phyloP scores from a whole-genome alignment of 2,888 invertebrate species.

The Drosophila bunnanda region DNA sequence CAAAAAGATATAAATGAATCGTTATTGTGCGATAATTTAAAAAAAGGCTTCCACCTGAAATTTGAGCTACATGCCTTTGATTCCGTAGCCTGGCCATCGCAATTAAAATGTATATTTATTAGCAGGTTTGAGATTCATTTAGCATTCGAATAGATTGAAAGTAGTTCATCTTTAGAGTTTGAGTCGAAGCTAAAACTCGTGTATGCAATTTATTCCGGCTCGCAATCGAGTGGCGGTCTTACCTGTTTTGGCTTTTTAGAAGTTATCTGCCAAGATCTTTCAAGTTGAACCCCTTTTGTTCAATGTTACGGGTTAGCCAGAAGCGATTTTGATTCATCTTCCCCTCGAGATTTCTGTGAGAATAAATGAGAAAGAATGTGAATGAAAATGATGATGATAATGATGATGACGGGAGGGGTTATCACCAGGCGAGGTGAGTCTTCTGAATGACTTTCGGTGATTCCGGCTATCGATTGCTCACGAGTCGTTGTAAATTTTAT shows the following conservation, averaged over 20 bases:
- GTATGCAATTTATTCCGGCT: constrained; percentile 42
- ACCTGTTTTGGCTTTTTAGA: constrained; percentile 40
- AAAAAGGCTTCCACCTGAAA: background rate
- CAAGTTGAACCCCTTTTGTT: constrained; percentile 46
- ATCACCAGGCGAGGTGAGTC: constrained; percentile 50
- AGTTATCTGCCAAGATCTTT: constrained; percentile 32
- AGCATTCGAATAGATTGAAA: constrained; percentile 30
- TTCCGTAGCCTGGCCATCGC: constrained; percentile 6
- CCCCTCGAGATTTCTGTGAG: constrained; percentile 24
- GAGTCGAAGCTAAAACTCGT: constrained; percentile 16
- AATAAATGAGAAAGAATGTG: constrained; percentile 31
- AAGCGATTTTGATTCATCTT: constrained; percentile 40
- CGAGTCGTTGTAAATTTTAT: constrained; percentile 34
- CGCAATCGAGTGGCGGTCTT: constrained; percentile 25
- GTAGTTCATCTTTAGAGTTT: constrained; percentile 38
- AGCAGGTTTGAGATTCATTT: constrained; percentile 35
- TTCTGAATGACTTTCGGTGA: constrained; percentile 54
- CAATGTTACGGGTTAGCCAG: constrained; percentile 34
- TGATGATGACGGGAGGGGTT: constrained; percentile 3
- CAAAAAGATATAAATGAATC: constrained; percentile 1
- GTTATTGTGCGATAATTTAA: background rate
- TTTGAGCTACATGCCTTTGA: constrained; percentile 8
- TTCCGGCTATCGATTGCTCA: constrained; percentile 60
- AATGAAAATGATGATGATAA: constrained; percentile 8
- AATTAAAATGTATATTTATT: constrained; percentile 30